Percentiles rank a stretch among this genome's conserved stretches.
Evolutionary conservation across 2,113 vertebrate species (phyloP).

Genomic region (Hippocampus zosterae): DNA sequence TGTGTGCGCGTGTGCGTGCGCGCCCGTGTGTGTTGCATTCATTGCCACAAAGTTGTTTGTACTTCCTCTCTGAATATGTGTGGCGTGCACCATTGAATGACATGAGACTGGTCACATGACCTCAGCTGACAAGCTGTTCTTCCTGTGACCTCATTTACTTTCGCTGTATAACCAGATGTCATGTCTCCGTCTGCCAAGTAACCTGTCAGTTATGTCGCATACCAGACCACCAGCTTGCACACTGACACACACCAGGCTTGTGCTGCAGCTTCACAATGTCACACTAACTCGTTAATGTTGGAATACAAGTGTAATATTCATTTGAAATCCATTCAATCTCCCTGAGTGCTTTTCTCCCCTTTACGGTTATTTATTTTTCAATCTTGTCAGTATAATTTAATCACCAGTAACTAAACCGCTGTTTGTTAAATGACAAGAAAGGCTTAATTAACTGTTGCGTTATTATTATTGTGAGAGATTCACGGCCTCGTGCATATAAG

Average conservation of each 20-base stretch:
- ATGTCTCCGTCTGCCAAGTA: slow-evolving; percentile 50
- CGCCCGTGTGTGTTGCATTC: slow-evolving; percentile 14
- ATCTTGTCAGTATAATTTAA: neutral
- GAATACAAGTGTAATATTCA: neutral
- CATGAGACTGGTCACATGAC: slow-evolving; percentile 60
- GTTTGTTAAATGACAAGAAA: slow-evolving; percentile 8
- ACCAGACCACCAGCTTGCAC: slow-evolving; percentile 26
- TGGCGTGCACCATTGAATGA: slow-evolving; percentile 37
- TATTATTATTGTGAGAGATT: slow-evolving; percentile 9
- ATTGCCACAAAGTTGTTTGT: slow-evolving; percentile 23
- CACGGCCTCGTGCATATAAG: slow-evolving; percentile 17
- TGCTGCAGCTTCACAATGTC: neutral
- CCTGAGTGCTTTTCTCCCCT: neutral
- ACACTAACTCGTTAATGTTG: neutral
- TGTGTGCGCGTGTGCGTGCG: neutral
- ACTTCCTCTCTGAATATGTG: slow-evolving; percentile 31
- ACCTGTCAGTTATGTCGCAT: slow-evolving; percentile 46
- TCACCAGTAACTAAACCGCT: neutral
- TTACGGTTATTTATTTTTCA: neutral
- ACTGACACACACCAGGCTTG: slow-evolving; percentile 16
- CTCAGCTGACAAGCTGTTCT: slow-evolving; percentile 63
- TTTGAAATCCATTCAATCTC: neutral
- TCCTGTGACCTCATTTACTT: slow-evolving; percentile 64
- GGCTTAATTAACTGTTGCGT: neutral
- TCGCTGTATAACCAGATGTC: slow-evolving; percentile 66